Evolutionary conservation across 2,888 invertebrate genomes (phyloP), one percentile per base, ranked within the genome.

Genomic region (Sinotaia quadrata): DNA sequence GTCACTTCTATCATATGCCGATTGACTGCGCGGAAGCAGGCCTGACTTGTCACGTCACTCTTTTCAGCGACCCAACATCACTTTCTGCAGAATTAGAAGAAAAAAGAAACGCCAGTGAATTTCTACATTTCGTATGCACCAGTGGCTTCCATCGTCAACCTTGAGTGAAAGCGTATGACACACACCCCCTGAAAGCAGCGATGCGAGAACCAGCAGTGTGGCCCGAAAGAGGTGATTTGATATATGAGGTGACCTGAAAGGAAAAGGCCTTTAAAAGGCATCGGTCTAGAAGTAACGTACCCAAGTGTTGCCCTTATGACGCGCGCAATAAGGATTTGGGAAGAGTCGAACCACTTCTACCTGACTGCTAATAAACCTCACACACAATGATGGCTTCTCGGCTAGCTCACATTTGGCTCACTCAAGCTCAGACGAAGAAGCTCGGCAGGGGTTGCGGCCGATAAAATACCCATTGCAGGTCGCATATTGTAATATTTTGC

Each of bases 171-270:
- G n/a, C n/a, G n/a, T n/a, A n/a, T n/a, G n/a, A n/a, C n/a, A n/a
- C n/a, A n/a, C n/a, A 2, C 47, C 10, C 21, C n/a, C n/a, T 24
- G 24, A 47, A 24, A 47, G 7, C 47, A 47, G 18, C 47, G 12
- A 47, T n/a, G 47, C 47, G 47, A 47, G 24, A 8, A 47, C 21
- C 24, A 24, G 47, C 47, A n/a, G 24, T 24, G 18, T 8, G 21
- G 47, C 47, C 47, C n/a, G n/a, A 47, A 8, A 47, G 21, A 47
- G 47, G 47, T 24, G 47, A 47, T 47, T 47, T 47, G 47, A 47
- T 47, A 8, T 47, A 47, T 5, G 47, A 18, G 47, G 47, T 21
- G 47, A 8, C 47, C 47, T 47, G 24, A 8, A 47, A 47, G 47
- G 47, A 24, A 21, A 24, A 47, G 18, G 47, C 47, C 18, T 47